phyloP scores from a whole-genome alignment of 2,888 invertebrate species.

The Eremobia ochroleuca region DNA sequence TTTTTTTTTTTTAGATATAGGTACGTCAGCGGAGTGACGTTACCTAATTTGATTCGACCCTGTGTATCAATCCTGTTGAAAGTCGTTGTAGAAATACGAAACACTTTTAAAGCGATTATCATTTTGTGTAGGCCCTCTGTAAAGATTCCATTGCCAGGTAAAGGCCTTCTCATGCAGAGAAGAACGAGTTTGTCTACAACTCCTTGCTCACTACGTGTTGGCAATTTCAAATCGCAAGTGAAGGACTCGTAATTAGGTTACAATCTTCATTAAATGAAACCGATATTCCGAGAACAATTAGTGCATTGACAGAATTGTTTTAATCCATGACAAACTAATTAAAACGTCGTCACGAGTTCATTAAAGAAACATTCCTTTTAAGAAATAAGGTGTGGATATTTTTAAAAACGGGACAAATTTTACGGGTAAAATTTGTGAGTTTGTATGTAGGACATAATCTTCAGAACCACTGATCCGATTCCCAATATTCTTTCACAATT shows the following conservation, averaged over 20 bases:
- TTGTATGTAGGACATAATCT: background rate
- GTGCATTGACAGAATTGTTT: constrained; percentile 25
- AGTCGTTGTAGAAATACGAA: too few species aligned
- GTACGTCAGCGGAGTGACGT: too few species aligned
- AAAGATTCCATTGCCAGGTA: background rate
- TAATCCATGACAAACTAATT: constrained; percentile 23
- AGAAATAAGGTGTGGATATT: constrained; percentile 12
- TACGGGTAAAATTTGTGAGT: background rate
- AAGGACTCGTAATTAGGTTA: constrained; percentile 12
- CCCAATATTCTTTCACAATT: too few species aligned
- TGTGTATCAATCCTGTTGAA: too few species aligned
- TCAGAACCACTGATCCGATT: too few species aligned
- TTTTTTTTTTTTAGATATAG: too few species aligned
- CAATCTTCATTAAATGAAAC: constrained; percentile 36
- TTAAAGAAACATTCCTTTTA: constrained; percentile 9
- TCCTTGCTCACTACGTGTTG: constrained; percentile 6
- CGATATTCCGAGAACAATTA: constrained; percentile 24
- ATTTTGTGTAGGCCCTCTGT: background rate
- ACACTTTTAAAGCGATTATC: background rate
- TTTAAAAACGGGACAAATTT: background rate
- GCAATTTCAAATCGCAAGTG: background rate
- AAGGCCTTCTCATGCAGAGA: background rate
- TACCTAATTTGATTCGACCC: too few species aligned
- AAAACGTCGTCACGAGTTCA: constrained; percentile 12
- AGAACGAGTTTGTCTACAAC: background rate